These are phyloP conservation scores for Eretmocerus hayati DNA, from an alignment of 2,888 invertebrate genomes.

Conservation along the genomic window DNA sequence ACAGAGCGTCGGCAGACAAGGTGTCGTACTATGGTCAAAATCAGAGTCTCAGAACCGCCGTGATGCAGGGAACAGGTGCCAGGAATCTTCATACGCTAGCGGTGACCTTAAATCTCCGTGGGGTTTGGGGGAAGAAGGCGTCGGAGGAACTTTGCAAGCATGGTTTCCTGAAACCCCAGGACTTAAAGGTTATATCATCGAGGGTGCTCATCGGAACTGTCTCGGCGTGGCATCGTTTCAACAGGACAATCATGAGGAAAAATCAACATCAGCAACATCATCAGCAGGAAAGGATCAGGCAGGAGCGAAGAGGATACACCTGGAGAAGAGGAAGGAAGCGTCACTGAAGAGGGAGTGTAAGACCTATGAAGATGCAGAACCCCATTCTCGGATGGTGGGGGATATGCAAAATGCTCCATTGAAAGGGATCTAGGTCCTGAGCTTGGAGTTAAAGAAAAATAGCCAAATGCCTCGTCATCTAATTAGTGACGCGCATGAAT, in stretches of 20 bases:
- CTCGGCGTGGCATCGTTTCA: neutral
- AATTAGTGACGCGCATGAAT: slow-evolving; percentile 4
- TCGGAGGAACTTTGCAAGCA: neutral
- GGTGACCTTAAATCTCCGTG: slow-evolving; percentile 17
- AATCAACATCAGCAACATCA: neutral
- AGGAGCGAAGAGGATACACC: neutral
- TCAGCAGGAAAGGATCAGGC: neutral
- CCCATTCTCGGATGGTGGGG: no score
- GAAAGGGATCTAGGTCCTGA: no score
- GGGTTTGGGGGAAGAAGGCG: slow-evolving; percentile 19
- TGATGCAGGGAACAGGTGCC: neutral
- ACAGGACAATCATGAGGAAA: neutral
- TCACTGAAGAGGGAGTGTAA: no score
- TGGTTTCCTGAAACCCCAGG: slow-evolving; percentile 2
- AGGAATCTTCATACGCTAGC: neutral
- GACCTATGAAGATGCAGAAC: no score
- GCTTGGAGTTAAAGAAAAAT: neutral
- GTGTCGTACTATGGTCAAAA: neutral
- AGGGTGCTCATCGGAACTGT: slow-evolving; percentile 12
- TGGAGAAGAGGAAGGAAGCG: neutral
- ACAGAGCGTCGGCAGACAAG: neutral
- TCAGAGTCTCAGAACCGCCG: neutral
- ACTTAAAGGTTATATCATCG: slow-evolving; percentile 15
- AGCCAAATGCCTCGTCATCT: slow-evolving; percentile 3
- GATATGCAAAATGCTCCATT: no score